These are phyloP conservation scores for Agapetus fuscipes DNA, from an alignment of 2,888 invertebrate genomes.

Conservation along the genomic window DNA sequence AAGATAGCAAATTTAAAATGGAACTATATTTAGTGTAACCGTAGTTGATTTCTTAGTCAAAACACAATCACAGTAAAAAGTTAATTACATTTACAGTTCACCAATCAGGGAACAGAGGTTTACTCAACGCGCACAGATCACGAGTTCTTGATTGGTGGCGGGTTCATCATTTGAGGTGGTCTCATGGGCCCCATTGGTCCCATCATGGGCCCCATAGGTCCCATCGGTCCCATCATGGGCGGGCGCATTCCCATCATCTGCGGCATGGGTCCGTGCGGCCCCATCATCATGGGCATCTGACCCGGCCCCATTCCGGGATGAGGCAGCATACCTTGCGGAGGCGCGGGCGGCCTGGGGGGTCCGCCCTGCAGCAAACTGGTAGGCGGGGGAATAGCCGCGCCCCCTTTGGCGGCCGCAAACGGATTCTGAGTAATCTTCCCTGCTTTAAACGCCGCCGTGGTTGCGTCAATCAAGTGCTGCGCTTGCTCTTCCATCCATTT, in stretches of 20 bases:
- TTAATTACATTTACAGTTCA: too few relatives aligned
- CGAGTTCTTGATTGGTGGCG: constrained; percentile 50
- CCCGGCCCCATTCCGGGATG: constrained; percentile 36
- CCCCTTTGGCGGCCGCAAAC: constrained; percentile 58
- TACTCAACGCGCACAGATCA: too few relatives aligned
- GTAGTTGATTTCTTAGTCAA: too few relatives aligned
- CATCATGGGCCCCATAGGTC: constrained; percentile 47
- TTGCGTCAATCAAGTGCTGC: constrained; percentile 96
- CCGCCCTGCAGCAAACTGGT: constrained; percentile 52
- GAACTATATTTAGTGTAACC: too few relatives aligned
- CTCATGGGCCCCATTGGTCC: constrained; percentile 64
- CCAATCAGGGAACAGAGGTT: too few relatives aligned
- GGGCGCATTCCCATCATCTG: constrained; percentile 78
- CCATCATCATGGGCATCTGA: constrained; percentile 46
- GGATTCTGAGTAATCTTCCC: constrained; percentile 93
- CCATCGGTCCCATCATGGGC: constrained; percentile 62
- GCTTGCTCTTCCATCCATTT: constrained; percentile 99
- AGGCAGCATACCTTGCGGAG: constrained; percentile 48
- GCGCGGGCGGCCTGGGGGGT: constrained; percentile 48
- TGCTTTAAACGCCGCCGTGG: constrained; percentile 94
- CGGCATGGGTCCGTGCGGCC: constrained; percentile 63
- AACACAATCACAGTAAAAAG: too few relatives aligned
- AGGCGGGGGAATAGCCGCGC: constrained; percentile 76
- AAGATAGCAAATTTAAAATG: too few relatives aligned
- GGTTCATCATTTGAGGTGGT: constrained; percentile 58